phyloP scores from a whole-genome alignment of 2,888 invertebrate genomes.

The Caenorhabditis sp. region DNA sequence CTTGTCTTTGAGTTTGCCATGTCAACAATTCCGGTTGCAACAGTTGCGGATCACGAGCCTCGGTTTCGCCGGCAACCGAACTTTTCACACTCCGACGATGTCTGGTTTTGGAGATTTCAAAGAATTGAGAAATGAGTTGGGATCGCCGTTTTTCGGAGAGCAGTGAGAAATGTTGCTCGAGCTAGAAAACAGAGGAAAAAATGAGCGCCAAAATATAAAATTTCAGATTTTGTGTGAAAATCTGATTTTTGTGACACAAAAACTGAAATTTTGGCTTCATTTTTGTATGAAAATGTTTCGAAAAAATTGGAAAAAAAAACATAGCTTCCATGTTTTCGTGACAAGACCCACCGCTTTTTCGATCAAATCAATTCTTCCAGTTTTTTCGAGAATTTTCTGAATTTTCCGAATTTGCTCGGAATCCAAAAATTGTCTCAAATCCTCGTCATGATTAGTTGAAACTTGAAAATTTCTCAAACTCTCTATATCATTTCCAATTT shows the following conservation, averaged over 20 bases:
- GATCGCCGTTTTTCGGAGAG: conserved; percentile 29
- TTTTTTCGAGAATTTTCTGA: conserved; percentile 28
- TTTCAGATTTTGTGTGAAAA: no score
- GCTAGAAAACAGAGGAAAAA: no score
- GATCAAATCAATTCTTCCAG: conserved; percentile 29
- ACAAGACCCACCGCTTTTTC: conserved; percentile 40
- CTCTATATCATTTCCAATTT: conserved; percentile 14
- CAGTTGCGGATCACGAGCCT: conserved; percentile 25
- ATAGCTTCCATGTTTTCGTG: no score
- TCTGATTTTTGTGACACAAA: no score
- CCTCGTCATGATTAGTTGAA: background rate
- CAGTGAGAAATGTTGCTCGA: conserved; percentile 37
- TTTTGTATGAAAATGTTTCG: no score
- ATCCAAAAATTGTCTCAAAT: conserved; percentile 21
- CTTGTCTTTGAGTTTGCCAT: conserved; percentile 36
- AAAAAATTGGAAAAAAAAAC: no score
- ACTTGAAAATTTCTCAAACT: conserved; percentile 15
- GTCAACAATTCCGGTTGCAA: conserved; percentile 29
- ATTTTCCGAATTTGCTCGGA: conserved; percentile 35
- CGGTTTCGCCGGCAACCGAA: background rate
- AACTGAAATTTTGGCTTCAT: no score
- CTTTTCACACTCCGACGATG: background rate
- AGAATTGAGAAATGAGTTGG: conserved; percentile 42
- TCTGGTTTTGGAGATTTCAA: conserved; percentile 23
- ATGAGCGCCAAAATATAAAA: no score